Evolutionary conservation across 1,140 invertebrate genomes (phyloP).

Genomic region (Formica selysi): DNA sequence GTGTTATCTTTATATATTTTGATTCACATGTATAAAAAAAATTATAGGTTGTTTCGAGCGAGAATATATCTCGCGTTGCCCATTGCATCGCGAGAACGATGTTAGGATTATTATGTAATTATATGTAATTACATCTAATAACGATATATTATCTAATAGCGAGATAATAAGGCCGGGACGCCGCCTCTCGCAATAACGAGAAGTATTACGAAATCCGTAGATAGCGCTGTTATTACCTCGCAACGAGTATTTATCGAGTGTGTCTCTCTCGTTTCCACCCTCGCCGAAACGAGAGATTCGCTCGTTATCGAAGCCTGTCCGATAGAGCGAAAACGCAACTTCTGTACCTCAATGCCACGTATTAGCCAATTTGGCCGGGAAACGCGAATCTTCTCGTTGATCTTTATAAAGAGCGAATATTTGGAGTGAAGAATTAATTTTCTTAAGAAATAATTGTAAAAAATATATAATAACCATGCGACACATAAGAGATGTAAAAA

Average conservation of each 20-base stretch:
- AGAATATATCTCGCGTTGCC: not conserved
- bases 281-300: conserved; percentile 40
- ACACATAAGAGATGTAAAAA: not conserved
- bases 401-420: not conserved
- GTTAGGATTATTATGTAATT: conserved; percentile 5
- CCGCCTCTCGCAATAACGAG: conserved; percentile 28
- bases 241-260: conserved; percentile 43
- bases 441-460: not conserved
- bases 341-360: not conserved
- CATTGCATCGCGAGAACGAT: not conserved
- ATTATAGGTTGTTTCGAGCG: not conserved
- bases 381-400: not conserved
- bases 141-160: conserved; percentile 9
- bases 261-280: not conserved
- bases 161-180: conserved; percentile 25
- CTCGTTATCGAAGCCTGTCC: conserved; percentile 11
- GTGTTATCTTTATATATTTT: not conserved
- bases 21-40: not conserved
- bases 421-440: not conserved
- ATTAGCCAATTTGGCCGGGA: not conserved
- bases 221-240: conserved; percentile 37
- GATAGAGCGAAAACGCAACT: not conserved
- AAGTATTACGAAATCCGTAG: conserved; percentile 38
- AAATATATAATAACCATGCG: not conserved
- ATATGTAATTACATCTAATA: too few species aligned